Evolutionary conservation across 1,140 invertebrate genomes (phyloP).

Genomic region (Acromyrmex echinatior): DNA sequence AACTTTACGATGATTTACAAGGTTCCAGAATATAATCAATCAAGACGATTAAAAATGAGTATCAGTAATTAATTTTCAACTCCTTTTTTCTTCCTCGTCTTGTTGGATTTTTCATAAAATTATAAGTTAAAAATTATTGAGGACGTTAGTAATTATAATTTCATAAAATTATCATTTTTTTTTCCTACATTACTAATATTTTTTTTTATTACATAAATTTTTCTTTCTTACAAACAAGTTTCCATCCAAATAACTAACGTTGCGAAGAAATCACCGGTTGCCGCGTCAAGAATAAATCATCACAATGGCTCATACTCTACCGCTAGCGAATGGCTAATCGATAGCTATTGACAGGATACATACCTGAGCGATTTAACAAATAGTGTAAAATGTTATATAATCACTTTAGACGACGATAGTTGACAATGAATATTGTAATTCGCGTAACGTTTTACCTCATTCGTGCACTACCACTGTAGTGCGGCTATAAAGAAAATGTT

Average conservation of each 20-base stretch:
- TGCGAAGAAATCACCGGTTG: neutral
- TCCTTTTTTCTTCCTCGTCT: neutral
- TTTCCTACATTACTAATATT: neutral
- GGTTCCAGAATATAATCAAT: slow-evolving; percentile 8
- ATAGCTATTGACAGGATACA: neutral
- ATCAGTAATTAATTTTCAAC: neutral
- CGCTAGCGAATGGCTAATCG: slow-evolving; percentile 1
- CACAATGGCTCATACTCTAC: neutral
- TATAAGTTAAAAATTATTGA: neutral
- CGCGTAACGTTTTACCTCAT: slow-evolving; percentile 4
- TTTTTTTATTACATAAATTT: too few relatives aligned
- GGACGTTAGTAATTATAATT: neutral
- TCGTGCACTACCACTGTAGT: neutral
- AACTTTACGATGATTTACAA: neutral
- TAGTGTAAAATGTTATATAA: slow-evolving; percentile 13
- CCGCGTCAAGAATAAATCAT: slow-evolving; percentile 7
- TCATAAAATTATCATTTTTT: neutral
- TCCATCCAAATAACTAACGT: neutral
- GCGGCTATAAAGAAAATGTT: neutral
- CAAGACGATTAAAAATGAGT: slow-evolving; percentile 1
- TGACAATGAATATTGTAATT: neutral
- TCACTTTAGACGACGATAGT: neutral
- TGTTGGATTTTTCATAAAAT: neutral
- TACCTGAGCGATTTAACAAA: slow-evolving; percentile 13
- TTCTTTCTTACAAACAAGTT: neutral